Evolutionary conservation across 2,888 invertebrate genomes (phyloP), one percentile per base, ranked within the genome.

Genomic region (Acronicta psi): DNA sequence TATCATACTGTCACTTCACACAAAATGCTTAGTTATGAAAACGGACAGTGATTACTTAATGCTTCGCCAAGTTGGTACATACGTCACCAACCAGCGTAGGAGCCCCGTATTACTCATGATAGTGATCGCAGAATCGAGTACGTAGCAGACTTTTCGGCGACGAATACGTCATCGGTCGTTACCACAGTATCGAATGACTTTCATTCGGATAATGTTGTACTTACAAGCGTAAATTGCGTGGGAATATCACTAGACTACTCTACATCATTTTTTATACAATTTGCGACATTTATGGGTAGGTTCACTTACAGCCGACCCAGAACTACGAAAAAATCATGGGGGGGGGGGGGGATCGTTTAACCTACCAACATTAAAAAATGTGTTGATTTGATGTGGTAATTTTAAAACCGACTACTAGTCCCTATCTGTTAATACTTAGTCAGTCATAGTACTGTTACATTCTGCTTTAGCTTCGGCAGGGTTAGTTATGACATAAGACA

Each of bases 131-230:
- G 54, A 64, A 69, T 29, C 61, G 65, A 69, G 73, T 70, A 63
- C 59, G 76, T 49, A 57, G 73, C 70, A 82, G 82, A 82, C 82
- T 69, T 63, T 62, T 56, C 42, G 82, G 82, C 82, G 82, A 51
- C 82, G 64, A 42, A 64, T 69, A 76, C 75, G 80, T 79, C 80
- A 77, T 60, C 51, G 56, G 61, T 58, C 65, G 69, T 62, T 66
- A 73, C 61, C 54, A 69, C 55, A 40, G 58, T 66, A 56, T 69
- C 59, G 68, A 65, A 73, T 59, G 62, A 73, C 59, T 69, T 76
- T 67, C 64, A 69, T 58, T 58, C 51, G 44, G 43, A 51, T 18
- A 49, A 36, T 57, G 50, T 52, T 57, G 34, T n/a, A 62, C 41
- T 59, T 43, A 59, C 43, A 31, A 31, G 58, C 53, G 38, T 52